These are phyloP conservation scores for Idaea aversata DNA, from an alignment of 2,888 invertebrate genomes.

Conservation along the genomic window DNA sequence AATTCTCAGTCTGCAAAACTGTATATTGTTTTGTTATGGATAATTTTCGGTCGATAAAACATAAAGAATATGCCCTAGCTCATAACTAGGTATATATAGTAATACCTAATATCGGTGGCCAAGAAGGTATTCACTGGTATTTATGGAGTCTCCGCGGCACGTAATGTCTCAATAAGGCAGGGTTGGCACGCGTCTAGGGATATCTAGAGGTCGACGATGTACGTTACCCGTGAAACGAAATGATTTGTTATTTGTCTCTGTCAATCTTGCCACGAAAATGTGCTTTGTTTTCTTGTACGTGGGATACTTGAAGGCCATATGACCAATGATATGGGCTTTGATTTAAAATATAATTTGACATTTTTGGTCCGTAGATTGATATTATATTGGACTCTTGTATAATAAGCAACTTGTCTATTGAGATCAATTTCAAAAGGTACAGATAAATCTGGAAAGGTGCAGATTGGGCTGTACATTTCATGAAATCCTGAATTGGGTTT, in stretches of 20 bases:
- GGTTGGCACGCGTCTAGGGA: constrained; percentile 19
- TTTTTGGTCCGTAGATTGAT: background rate
- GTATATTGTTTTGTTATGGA: background rate
- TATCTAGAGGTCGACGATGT: constrained; percentile 24
- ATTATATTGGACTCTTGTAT: no score
- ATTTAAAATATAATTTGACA: background rate
- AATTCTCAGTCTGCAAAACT: background rate
- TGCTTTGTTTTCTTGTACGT: background rate
- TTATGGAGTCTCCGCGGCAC: constrained; percentile 27
- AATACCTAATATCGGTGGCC: constrained; percentile 21
- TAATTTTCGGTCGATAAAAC: constrained; percentile 26
- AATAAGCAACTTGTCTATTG: background rate
- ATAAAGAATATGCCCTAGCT: constrained; percentile 21
- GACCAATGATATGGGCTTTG: background rate
- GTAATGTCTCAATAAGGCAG: constrained; percentile 31
- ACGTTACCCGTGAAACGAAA: constrained; percentile 21
- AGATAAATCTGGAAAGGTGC: background rate
- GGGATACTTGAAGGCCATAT: background rate
- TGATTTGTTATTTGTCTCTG: constrained; percentile 4
- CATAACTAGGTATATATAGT: background rate
- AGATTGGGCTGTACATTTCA: background rate
- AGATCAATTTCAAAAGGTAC: no score
- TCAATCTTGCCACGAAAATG: background rate
- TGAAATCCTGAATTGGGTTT: background rate
- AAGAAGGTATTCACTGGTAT: constrained; percentile 28